Conservation (phyloP, 2,888 invertebrate genomes). For the Andrena bicolor region DNA sequence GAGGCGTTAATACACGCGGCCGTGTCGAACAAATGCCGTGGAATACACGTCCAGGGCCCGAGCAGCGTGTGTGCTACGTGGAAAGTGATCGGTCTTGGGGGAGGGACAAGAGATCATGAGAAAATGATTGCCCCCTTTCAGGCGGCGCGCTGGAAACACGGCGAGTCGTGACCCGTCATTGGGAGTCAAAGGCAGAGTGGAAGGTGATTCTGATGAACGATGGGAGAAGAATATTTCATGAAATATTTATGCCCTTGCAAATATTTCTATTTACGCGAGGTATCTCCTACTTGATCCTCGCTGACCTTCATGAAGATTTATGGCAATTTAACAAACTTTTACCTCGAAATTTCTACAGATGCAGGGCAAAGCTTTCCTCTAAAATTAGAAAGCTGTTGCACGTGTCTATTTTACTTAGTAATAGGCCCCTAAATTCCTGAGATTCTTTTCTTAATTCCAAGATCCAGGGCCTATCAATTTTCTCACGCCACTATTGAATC, state of each 20-base stretch:
- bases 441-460: no score
- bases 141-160: constrained; percentile 47
- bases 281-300: background rate
- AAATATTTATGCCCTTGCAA: no score
- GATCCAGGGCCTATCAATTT: no score
- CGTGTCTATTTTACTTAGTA: no score
- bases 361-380: no score
- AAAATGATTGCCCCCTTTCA: constrained; percentile 72
- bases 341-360: no score
- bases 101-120: constrained; percentile 69
- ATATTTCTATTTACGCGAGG: no score
- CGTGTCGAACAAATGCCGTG: constrained; percentile 47
- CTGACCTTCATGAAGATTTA: background rate
- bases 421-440: no score
- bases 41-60: constrained; percentile 19
- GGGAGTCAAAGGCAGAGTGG: constrained; percentile 40
- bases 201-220: constrained; percentile 4
- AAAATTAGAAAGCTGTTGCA: no score
- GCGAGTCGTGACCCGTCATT: constrained; percentile 63
- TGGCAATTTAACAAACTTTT: no score
- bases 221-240: background rate
- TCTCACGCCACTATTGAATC: no score
- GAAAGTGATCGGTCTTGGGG: constrained; percentile 59
- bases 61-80: constrained; percentile 19
- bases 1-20: constrained; percentile 57